A percentile compares a stretch with the other conserved stretches of the same genome.
phyloP scores from a whole-genome alignment of 2,888 invertebrate genomes.

The Hirtodrosophila confusa region DNA sequence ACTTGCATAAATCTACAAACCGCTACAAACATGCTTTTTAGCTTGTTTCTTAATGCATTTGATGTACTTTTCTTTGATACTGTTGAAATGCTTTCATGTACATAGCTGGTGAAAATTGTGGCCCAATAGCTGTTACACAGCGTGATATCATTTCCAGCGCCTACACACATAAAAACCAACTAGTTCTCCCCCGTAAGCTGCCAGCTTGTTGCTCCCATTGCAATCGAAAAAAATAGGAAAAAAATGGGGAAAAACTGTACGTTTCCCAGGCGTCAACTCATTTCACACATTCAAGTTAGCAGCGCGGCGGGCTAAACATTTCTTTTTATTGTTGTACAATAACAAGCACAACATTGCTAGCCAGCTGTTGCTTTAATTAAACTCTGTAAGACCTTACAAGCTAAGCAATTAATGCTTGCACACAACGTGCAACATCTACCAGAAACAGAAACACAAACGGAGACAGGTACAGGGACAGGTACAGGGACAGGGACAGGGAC shows the following conservation, averaged over 20 bases:
- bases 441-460: conserved; percentile 29
- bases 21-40: no score
- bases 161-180: conserved; percentile 14
- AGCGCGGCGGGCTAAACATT: conserved; percentile 46
- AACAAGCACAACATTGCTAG: conserved; percentile 44
- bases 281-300: conserved; percentile 66
- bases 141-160: conserved; percentile 35
- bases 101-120: conserved; percentile 31
- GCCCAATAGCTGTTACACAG: conserved; percentile 20
- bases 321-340: conserved; percentile 65
- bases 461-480: neutral
- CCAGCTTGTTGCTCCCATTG: conserved; percentile 25
- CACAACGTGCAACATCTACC: conserved; percentile 40
- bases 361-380: conserved; percentile 74
- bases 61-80: neutral
- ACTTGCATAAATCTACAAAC: no score
- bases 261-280: conserved; percentile 69
- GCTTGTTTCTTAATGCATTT: no score
- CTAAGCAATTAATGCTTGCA: conserved; percentile 68
- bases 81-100: conserved; percentile 7
- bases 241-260: conserved; percentile 5
- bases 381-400: conserved; percentile 72
- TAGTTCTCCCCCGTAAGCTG: conserved; percentile 5
- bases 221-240: conserved; percentile 6
- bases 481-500: no score